Percentiles rank a stretch among this genome's conserved stretches.
Evolutionary conservation across 2,888 invertebrate genomes (phyloP).

Genomic region (Stenichneumon culpator): DNA sequence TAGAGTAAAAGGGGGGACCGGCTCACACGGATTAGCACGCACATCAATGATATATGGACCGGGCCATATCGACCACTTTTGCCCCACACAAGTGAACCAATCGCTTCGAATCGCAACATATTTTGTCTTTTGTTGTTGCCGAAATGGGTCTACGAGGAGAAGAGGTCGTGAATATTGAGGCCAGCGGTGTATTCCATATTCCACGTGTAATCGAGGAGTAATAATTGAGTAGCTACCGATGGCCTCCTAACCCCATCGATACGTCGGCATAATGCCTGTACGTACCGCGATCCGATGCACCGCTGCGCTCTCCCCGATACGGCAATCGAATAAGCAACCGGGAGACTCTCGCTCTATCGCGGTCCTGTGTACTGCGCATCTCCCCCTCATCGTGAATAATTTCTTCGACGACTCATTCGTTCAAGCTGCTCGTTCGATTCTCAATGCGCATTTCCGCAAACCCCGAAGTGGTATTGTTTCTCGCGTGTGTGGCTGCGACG

Average conservation of each 20-base stretch:
- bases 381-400: slow-evolving; percentile 68
- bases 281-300: slow-evolving; percentile 32
- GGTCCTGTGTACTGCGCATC: slow-evolving; percentile 21
- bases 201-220: slow-evolving; percentile 78
- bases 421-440: slow-evolving; percentile 48
- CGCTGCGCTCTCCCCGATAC: slow-evolving; percentile 8
- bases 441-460: slow-evolving; percentile 36
- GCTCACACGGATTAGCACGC: background rate
- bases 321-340: slow-evolving; percentile 44
- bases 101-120: background rate
- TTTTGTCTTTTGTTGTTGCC: slow-evolving; percentile 10
- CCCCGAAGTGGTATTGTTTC: slow-evolving; percentile 29
- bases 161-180: slow-evolving; percentile 57
- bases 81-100: background rate
- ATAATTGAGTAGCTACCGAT: slow-evolving; percentile 75
- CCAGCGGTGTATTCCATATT: slow-evolving; percentile 63
- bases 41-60: background rate
- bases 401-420: slow-evolving; percentile 76
- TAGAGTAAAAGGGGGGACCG: background rate
- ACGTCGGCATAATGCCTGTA: slow-evolving; percentile 37
- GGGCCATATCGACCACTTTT: background rate
- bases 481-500: slow-evolving; percentile 30
- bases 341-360: slow-evolving; percentile 11
- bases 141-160: slow-evolving; percentile 18
- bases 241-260: slow-evolving; percentile 1